Evolutionary conservation across 2,797 vertebrate species (phyloP), one percentile per base, ranked within the genome.

Genomic region (Pristis pectinata): DNA sequence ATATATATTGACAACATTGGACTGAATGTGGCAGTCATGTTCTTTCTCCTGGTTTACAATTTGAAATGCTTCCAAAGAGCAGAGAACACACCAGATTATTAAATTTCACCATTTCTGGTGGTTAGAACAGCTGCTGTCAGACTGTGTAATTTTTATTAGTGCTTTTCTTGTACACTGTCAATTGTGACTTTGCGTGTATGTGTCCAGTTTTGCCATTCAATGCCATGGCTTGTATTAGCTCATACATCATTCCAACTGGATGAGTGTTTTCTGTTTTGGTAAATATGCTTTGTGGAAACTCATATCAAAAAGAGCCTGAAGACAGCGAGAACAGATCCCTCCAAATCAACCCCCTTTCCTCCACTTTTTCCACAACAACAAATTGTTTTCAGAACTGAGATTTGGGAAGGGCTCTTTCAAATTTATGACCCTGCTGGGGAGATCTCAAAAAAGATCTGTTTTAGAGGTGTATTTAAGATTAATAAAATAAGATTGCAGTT

Each of bases 251-350:
- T 41, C n/a, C 91, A 64, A 67, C 87, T 41, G 56, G 30, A 64
- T 91, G 59, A 59, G n/a, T 91, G 59, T 64, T 91, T 22, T 91
- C 61, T 37, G 30, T 91, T n/a, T 37, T 91, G 87, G n/a, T 91
- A 91, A 67, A 67, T 64, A 41, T 7, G 30, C n/a, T 67, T 67
- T 91, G 15, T 64, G 87, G 91, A 91, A 91, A 17, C 61, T 91
- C 87, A 91, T 37, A 24, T 17, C 37, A 67, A 61, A 11, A 64
- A 91, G 7, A 67, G n/a, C 15, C 27, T 91, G 19, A 67, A 91
- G n/a, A 37, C 61, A 37, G 64, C n/a, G 8, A 30, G 7, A 74
- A 2, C 49, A 70, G 72, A 24, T 94, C 13, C 37, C 1, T 74
- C 0, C 91, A 41, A 74, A 15, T 74, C 11, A 53, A 49, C 27